Base-by-base conservation (phyloP, 2,797 vertebrate species). In the Pteropus rufus region DNA sequence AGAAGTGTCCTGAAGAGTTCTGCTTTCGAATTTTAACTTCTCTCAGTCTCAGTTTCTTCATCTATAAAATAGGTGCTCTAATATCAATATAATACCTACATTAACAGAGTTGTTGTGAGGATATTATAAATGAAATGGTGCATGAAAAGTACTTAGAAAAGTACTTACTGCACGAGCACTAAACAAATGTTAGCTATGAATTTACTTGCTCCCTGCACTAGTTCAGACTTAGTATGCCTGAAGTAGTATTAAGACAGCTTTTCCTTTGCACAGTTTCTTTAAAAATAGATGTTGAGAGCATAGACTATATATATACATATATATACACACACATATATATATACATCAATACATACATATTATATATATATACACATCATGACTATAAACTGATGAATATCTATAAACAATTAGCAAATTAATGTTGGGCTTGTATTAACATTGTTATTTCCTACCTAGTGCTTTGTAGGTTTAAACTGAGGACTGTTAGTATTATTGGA, bases 381-480 rank as follows among this genome's bases (percentile, higher is more conserved):
- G 19, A 75, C 23, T 34, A 21, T 39, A 70, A 89, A 34, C 3
- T 77, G 15, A 79, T 39, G 52, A 23, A 8, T 62, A 81, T 26
- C 14, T 89, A 81, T 23, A 56, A 82, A 31, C 5, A 11, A 58
- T 77, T 58, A 87, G 19, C 46, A 69, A 83, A 34, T 72, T 77
- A 88, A 9, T 49, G 10, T 16, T 60, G 7, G 23, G 2, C 14
- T 62, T 89, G n/a, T 54, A 75, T 80, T 88, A 73, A 69, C 8
- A 39, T 46, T 79, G 18, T 69, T 56, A 10, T 77, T 94, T 85
- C 29, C 52, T 73, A 36, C 31, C 75, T 73, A 72, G 75, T 46
- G 26, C 19, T 90, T 39, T 94, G 75, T 84, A n/a, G 36, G 23
- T 67, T 96, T 95, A 94, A 46, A 80, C 5, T 56, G 76, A 96